Base-by-base conservation (phyloP, 2,797 vertebrate species). In the Apogon hyalosoma region DNA sequence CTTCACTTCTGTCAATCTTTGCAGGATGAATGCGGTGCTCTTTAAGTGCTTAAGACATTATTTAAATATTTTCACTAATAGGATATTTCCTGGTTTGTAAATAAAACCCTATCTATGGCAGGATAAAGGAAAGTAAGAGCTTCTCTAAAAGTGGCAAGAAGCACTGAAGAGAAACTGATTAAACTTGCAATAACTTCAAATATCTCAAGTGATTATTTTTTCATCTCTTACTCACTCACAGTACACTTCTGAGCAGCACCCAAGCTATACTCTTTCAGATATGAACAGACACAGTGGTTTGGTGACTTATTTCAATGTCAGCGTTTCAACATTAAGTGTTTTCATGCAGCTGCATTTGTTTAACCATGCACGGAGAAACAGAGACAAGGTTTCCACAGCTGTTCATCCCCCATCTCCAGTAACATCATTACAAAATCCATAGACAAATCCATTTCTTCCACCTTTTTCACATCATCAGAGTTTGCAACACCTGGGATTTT, bases 401-500 rank as follows among this genome's bases (percentile, higher is more conserved):
- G 13, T 67, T 57, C 11, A 63, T 24, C 28, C 18, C 48, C 14
- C 18, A 42, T 39, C 48, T 66, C 18, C 18, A 50, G 28, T 28
- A 59, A 46, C 40, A 56, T 71, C 0, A 43, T 68, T 52, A 61
- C 28, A 38, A 6, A 1, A 2, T 28, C 21, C 12, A 4, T 4
- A 49, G 36, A 52, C 40, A 57, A 69, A 55, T 0, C 56, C 54
- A 42, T 12, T 28, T 59, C 73, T 58, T 59, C 24, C 58, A 46
- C 21, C 48, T 31, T 40, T 12, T 45, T 66, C 40, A 48, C 38
- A 72, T 19, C 19, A 40, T 73, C 49, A 40, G 19, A 55, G 19
- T 77, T 54, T 57, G 31, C 21, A 69, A 15, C 76, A 59, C 13
- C 45, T n/a, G 72, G 56, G 75, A 70, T 54, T 52, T 69, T 68